Conservation (phyloP, 2,888 invertebrate species). For the Agrochola lychnidis region DNA sequence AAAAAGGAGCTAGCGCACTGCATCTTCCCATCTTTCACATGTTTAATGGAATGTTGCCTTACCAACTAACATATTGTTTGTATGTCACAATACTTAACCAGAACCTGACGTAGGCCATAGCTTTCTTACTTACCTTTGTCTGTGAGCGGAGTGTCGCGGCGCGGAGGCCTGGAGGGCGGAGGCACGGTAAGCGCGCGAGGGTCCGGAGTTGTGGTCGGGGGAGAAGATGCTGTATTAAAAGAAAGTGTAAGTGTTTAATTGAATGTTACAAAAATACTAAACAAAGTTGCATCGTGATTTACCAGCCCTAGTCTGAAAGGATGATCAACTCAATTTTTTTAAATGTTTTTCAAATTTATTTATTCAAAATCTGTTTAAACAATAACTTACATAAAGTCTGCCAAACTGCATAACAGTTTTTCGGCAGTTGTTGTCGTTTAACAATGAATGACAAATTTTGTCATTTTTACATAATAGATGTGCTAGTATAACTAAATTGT, state of each 20-base stretch:
- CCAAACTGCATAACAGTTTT: no score
- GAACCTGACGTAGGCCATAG: not conserved
- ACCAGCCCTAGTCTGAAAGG: not conserved
- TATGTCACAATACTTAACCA: not conserved
- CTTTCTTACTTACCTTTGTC: slow-evolving; percentile 84
- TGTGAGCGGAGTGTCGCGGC: slow-evolving; percentile 84
- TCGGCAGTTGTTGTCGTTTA: not conserved
- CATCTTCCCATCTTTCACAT: not conserved
- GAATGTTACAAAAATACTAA: not conserved
- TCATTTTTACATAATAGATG: not conserved
- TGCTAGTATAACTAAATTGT: not conserved
- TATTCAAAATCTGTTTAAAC: not conserved
- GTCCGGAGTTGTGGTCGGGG: slow-evolving; percentile 95
- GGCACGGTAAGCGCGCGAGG: slow-evolving; percentile 91
- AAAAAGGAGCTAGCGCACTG: not conserved
- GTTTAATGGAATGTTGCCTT: not conserved
- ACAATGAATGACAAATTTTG: not conserved
- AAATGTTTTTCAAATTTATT: not conserved
- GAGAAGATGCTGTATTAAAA: slow-evolving; percentile 92
- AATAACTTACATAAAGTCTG: not conserved
- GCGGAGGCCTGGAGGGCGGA: slow-evolving; percentile 86
- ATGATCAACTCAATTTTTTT: not conserved
- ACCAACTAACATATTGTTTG: not conserved
- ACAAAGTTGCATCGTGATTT: not conserved
- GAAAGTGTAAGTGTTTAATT: not conserved